Conservation (phyloP, 2,888 invertebrate genomes). For the Hymenopus coronatus region DNA sequence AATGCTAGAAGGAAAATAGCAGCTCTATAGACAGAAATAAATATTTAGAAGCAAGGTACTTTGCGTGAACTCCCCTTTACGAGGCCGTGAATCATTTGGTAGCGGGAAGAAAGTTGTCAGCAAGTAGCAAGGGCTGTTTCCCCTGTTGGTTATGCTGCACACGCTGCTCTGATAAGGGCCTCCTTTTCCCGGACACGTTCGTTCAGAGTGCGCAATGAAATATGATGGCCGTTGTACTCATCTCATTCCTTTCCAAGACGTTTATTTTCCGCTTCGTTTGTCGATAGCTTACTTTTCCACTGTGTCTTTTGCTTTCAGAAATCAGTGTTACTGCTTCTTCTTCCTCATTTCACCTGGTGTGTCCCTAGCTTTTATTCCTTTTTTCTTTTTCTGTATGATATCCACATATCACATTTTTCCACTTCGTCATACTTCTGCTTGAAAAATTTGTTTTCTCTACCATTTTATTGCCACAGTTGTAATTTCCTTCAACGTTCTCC, state of each 20-base stretch:
- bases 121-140: background rate
- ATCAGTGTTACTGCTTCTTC: background rate
- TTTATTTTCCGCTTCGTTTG: background rate
- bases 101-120: background rate
- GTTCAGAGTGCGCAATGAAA: background rate
- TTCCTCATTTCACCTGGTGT: background rate
- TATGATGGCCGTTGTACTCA: background rate
- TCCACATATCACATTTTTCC: background rate
- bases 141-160: background rate
- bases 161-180: conserved; percentile 1
- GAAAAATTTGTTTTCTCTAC: background rate
- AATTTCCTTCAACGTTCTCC: background rate
- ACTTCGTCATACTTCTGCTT: background rate
- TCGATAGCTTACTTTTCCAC: background rate
- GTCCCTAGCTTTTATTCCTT: background rate
- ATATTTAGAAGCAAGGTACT: too few species aligned
- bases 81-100: background rate
- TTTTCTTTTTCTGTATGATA: background rate
- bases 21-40: too few species aligned
- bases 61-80: too few species aligned
- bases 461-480: background rate
- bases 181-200: background rate
- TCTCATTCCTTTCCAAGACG: background rate
- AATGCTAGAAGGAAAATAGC: too few species aligned
- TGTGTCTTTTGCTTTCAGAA: background rate